These are phyloP conservation scores for Gerosis bhagava DNA, from an alignment of 2,888 invertebrate genomes.

Conservation along the genomic window DNA sequence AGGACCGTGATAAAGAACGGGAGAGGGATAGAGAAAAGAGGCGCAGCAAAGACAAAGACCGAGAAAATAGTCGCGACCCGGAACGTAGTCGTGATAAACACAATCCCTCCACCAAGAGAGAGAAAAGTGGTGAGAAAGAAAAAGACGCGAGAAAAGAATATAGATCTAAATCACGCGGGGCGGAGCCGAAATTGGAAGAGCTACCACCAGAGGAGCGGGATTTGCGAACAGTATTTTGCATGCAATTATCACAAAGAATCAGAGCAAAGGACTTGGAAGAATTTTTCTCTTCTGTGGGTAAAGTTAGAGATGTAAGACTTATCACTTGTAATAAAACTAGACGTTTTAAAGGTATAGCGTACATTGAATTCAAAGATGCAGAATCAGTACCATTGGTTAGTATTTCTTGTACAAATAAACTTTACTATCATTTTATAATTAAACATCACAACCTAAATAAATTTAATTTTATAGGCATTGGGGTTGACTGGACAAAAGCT, in stretches of 20 bases:
- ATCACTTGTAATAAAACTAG: slow-evolving; percentile 99
- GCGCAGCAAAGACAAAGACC: slow-evolving; percentile 43
- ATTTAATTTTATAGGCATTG: slow-evolving; percentile 86
- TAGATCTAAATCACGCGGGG: slow-evolving; percentile 73
- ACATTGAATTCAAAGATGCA: slow-evolving; percentile 99
- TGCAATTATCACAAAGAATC: slow-evolving; percentile 98
- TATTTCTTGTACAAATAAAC: slow-evolving; percentile 16
- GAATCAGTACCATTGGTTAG: slow-evolving; percentile 97
- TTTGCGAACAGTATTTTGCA: slow-evolving; percentile 99
- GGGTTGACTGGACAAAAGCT: slow-evolving; percentile 98
- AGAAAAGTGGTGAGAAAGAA: slow-evolving; percentile 51
- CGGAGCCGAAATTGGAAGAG: slow-evolving; percentile 85
- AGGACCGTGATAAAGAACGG: slow-evolving; percentile 46
- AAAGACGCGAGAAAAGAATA: slow-evolving; percentile 60
- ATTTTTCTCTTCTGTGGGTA: slow-evolving; percentile 99
- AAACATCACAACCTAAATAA: no score
- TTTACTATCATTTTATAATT: no score
- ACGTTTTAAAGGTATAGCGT: slow-evolving; percentile 99
- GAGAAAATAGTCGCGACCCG: slow-evolving; percentile 52
- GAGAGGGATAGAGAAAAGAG: slow-evolving; percentile 40
- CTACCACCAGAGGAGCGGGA: slow-evolving; percentile 98
- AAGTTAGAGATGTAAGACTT: slow-evolving; percentile 98
- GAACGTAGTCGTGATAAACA: slow-evolving; percentile 46
- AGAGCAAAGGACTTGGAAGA: slow-evolving; percentile 97
- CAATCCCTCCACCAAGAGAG: slow-evolving; percentile 49